These are phyloP conservation scores for Mesitornis unicolor DNA, from an alignment of 2,113 vertebrate species.

Conservation along the genomic window DNA sequence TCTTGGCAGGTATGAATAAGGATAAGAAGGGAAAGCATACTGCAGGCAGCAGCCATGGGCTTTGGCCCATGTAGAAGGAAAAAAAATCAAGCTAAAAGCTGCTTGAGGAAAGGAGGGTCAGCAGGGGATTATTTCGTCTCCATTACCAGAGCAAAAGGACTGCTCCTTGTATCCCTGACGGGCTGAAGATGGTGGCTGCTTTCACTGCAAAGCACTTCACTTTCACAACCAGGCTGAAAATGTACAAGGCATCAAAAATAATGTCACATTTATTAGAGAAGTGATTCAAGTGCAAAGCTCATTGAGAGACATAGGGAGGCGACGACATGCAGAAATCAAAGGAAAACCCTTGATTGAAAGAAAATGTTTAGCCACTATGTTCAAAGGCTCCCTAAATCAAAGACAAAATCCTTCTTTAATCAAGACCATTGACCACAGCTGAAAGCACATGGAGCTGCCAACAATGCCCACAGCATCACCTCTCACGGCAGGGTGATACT, in stretches of 20 bases:
- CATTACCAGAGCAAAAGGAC: background rate
- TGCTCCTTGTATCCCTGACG: background rate
- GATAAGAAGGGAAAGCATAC: slow-evolving; percentile 37
- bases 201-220: background rate
- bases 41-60: slow-evolving; percentile 19
- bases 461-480: background rate
- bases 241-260: background rate
- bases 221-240: background rate
- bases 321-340: slow-evolving; percentile 45
- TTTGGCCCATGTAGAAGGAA: slow-evolving; percentile 7
- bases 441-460: background rate
- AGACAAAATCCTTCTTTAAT: slow-evolving; percentile 62
- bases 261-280: slow-evolving; percentile 37
- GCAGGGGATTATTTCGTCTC: slow-evolving; percentile 21
- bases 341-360: slow-evolving; percentile 31
- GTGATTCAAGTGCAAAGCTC: slow-evolving; percentile 27
- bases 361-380: slow-evolving; percentile 34
- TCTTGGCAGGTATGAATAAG: slow-evolving; percentile 30
- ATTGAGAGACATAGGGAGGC: background rate
- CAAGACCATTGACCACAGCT: slow-evolving; percentile 44
- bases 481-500: background rate
- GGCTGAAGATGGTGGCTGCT: background rate
- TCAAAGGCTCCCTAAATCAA: slow-evolving; percentile 63
- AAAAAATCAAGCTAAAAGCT: slow-evolving; percentile 11
- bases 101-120: slow-evolving; percentile 37